Base-by-base conservation (phyloP, 2,113 vertebrate species). In the Parotia lawesii region DNA sequence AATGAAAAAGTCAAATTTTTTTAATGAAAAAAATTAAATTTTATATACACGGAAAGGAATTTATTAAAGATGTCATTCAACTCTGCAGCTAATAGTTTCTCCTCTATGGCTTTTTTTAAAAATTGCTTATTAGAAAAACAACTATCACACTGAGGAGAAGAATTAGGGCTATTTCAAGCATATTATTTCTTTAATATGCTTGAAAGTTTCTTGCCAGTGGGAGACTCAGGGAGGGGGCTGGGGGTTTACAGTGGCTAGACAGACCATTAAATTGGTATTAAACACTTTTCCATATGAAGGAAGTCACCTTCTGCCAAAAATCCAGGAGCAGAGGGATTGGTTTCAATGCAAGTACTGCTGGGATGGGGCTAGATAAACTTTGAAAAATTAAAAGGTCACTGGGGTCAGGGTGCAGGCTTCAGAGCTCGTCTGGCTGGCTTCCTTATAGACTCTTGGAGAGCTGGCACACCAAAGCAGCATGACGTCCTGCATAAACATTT, bases 251-350 rank as follows among this genome's bases (percentile, higher is more conserved):
- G 97, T 96, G 97, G 96, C 98, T 97, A 98, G 97, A 98, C 97
- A 97, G 97, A 95, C 96, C 95, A 97, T 98, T 98, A 98, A 98
- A 97, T 96, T 94, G 94, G 97, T 97, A 97, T 97, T 98, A 98
- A 98, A 97, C 97, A 94, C 92, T 97, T 97, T 97, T 98, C 97
- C 97, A 98, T 98, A 97, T 97, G 98, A 97, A 97, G 97, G 97
- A 98, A 96, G 93, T 93, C 74, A 94, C 88, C 51, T 96, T 92
- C 96, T 97, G 97, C 97, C 97, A 98, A 97, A 95, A 96, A 97
- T 89, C 44, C 84, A 71, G 94, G 93, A 97, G 96, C 96, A 71
- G 67, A 70, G 93, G 95, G 97, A 97, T 98, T 95, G 9, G 79
- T 97, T 98, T 98, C 97, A 96, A 82, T 89, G 93, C 94, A 93